Conservation (phyloP, 2,888 invertebrate genomes). For the Apocheima hispidaria region DNA sequence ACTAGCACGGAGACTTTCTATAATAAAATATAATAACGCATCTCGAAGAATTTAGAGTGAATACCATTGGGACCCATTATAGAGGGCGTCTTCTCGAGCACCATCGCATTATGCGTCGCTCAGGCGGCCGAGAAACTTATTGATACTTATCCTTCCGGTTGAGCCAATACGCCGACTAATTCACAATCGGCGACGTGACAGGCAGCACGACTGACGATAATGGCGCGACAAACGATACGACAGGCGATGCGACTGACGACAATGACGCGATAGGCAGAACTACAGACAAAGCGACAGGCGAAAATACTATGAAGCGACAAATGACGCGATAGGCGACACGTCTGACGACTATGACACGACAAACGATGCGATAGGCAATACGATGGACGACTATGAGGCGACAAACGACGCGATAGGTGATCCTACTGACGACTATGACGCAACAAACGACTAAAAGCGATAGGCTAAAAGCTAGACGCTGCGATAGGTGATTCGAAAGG, state of each 20-base stretch:
- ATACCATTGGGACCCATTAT: constrained; percentile 8
- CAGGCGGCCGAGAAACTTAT: constrained; percentile 21
- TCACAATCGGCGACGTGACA: not conserved
- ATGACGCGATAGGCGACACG: not conserved
- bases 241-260: not conserved
- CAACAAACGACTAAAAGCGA: no score
- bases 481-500: no score
- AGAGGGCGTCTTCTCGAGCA: constrained; percentile 8
- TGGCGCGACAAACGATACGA: not conserved
- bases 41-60: constrained; percentile 7
- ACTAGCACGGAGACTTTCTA: not conserved
- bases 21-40: constrained; percentile 5
- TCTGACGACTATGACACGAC: not conserved
- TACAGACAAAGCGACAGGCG: no score
- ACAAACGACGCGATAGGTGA: not conserved
- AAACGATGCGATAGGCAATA: no score
- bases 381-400: not conserved
- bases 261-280: no score
- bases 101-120: constrained; percentile 20
- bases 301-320: not conserved
- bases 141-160: constrained; percentile 27
- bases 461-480: no score
- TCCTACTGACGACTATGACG: not conserved
- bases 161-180: constrained; percentile 2
- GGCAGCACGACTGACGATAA: not conserved